Evolutionary conservation across 2,888 invertebrate genomes (phyloP), one percentile per base, ranked within the genome.

Genomic region (Platynereis dumerilii): DNA sequence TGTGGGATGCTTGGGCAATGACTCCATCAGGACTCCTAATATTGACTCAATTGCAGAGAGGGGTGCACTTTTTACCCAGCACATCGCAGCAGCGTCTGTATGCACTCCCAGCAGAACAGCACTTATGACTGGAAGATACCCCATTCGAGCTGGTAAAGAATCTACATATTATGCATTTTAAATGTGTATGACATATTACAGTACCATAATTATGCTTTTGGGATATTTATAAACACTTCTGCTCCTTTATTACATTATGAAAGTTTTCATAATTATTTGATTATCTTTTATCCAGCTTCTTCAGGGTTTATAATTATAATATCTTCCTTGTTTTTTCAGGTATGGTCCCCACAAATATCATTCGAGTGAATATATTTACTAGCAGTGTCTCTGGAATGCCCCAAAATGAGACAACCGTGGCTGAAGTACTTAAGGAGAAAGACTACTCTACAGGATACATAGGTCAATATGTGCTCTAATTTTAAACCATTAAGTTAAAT

Each of bases 71-170:
- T 80, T 87, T 67, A 85, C 83, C 1, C 86, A 87, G 64, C 85
- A 86, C 54, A 77, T 87, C 64, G 78, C 86, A 0, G 86, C 86
- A 2, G 85, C 86, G 44, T 78, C 82, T 55, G 80, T 86, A 69
- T 87, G 87, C 69, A 83, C 86, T 17, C 87, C 87, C 1, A 86
- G 86, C 65, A 75, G 87, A 63, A 84, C 87, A 5, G 86, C 86
- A 1, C 77, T 87, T 63, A 77, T 87, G 53, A 87, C 87, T 0
- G 87, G 86, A 68, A 67, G 85, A 76, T 78, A 83, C 72, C 80
- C 83, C 2, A 61, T 78, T 26, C 59, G 81, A 58, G 72, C 71
- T 28, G 82, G 82, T 80, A 58, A 69, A 34, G 34, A 7, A 34
- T 7, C 34, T n/a, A n/a, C n/a, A n/a, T n/a, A n/a, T n/a, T n/a